Evolutionary conservation across 2,888 invertebrate genomes (phyloP), one percentile per base, ranked within the genome.

Genomic region (Griposia aprilina): DNA sequence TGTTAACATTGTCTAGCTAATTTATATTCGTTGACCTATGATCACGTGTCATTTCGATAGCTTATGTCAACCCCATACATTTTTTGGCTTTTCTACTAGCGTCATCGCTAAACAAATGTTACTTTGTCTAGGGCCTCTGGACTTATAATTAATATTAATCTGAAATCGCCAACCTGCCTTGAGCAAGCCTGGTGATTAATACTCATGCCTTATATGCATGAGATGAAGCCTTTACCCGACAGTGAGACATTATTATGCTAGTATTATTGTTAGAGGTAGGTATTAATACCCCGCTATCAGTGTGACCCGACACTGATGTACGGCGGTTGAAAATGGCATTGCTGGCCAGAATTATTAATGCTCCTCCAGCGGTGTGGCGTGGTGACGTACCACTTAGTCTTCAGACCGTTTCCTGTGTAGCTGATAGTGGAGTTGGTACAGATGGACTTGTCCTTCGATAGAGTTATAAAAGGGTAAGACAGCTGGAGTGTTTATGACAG

Each of bases 301-400:
- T 84, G 63, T 13, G 57, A 72, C 71, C 76, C 52, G 13, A 73
- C 69, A 13, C 8, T 20, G 23, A 15, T 71, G 83, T 66, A 48
- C 68, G 74, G 73, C 41, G 76, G 76, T 82, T 77, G 82, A 67
- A 84, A 83, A 78, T 81, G 84, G 75, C 76, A 78, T 82, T 79
- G 68, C 76, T 63, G 66, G 17, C 30, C 41, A 74, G 88, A 87
- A 90, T 90, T 88, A 90, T 90, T 87, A 85, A 90, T 90, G 79
- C 30, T 63, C 15, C 72, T 48, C 73, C 75, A 81, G 83, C 65
- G 81, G 23, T 68, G 48, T 66, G 23, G 23, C 55, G 74, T 63
- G 71, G 84, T 80, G 87, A 86, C 66, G 83, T 85, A 68, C 69
- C 81, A 86, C 82, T 82, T 86, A 81, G 70, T 76, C 76, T 74